Conservation (phyloP, 2,797 vertebrate genomes). For the Sarcoramphus papa region DNA sequence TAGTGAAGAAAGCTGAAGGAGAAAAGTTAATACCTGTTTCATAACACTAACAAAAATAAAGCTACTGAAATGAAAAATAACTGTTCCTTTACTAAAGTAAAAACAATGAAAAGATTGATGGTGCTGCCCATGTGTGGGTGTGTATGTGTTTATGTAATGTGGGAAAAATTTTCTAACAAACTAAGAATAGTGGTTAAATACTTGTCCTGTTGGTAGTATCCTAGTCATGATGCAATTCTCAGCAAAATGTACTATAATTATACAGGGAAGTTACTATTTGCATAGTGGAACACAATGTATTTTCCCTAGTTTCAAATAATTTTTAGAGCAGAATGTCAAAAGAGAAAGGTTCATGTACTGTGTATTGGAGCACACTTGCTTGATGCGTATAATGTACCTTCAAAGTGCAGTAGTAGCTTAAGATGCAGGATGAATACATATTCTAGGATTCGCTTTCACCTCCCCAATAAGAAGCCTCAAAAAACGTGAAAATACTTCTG, state of each 20-base stretch:
- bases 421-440: not conserved
- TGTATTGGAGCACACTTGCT: not conserved
- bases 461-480: not conserved
- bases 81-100: not conserved
- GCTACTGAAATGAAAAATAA: constrained; percentile 15
- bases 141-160: not conserved
- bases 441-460: not conserved
- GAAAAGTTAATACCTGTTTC: not conserved
- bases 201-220: constrained; percentile 25
- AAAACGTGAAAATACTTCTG: not conserved
- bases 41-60: not conserved
- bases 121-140: not conserved
- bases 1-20: not conserved
- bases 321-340: not conserved
- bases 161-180: constrained; percentile 25
- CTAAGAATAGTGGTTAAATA: constrained; percentile 49
- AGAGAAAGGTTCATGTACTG: not conserved
- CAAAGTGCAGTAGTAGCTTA: not conserved
- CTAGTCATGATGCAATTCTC: constrained; percentile 35
- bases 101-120: not conserved
- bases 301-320: not conserved
- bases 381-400: not conserved
- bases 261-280: constrained; percentile 18
- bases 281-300: constrained; percentile 29
- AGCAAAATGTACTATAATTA: constrained; percentile 18